Conservation (phyloP, 2,797 vertebrate species). For the Cottoperca gobio region DNA sequence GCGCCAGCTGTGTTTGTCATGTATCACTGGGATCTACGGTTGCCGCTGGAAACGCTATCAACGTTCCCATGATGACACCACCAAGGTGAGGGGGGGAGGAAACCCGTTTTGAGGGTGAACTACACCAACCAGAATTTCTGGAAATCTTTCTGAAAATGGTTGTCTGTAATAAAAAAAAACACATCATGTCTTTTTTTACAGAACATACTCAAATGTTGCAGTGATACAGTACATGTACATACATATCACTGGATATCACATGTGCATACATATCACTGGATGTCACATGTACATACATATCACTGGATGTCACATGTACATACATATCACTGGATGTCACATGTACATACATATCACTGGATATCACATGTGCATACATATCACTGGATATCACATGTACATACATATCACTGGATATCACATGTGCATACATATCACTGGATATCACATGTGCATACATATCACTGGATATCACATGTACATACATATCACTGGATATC, state of each 20-base stretch:
- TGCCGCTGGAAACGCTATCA: constrained; percentile 99
- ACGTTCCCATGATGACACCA: constrained; percentile 97
- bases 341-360: too few species aligned
- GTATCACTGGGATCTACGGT: constrained; percentile 97
- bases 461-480: too few species aligned
- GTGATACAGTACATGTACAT: not conserved
- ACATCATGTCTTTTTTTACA: not conserved
- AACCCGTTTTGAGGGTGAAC: not conserved
- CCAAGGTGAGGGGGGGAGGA: constrained; percentile 86
- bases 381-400: too few species aligned
- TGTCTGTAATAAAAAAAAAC: not conserved
- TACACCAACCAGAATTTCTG: not conserved
- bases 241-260: not conserved
- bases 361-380: too few species aligned
- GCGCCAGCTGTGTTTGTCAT: constrained; percentile 97
- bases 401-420: not conserved
- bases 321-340: not conserved
- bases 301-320: too few species aligned
- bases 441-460: too few species aligned
- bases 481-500: not conserved
- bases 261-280: not conserved
- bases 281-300: too few species aligned
- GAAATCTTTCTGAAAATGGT: not conserved
- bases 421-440: too few species aligned
- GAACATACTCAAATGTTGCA: not conserved